Base-by-base conservation (phyloP, 2,113 vertebrate species). In the Dolichotis patagonum region DNA sequence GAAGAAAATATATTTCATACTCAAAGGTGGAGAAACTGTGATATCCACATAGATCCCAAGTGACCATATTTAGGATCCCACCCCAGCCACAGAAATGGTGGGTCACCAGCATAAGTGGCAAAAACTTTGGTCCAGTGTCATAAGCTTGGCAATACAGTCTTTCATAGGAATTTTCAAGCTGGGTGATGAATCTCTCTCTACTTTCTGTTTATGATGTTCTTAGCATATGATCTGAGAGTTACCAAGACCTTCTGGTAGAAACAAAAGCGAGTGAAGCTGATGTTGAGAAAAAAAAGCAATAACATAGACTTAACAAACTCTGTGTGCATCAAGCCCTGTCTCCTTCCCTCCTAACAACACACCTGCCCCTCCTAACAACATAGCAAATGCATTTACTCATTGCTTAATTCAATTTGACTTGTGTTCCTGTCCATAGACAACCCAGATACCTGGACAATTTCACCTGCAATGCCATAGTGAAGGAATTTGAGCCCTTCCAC, bases 231-330 rank as follows among this genome's bases (percentile, higher is more conserved):
- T 49, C 17, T 85, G 19, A 86, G n/a, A 43, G 0, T 88, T 92
- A 16, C 4, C 17, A 35, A 30, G 49, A 19, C 24, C 28, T 91
- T 7, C 17, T 69, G 26, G 49, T 35, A 91, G 80, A 91, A 63
- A 10, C 52, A 88, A 19, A 32, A 56, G 8, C 17, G n/a, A 82
- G 7, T 41, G 17, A 80, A 77, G 3, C 30, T 71, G 8, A 69
- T 65, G 12, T 30, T 78, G 38, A 83, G 22, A 96, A 85, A 96
- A 85, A 67, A 38, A 85, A 90, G 54, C 49, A 78, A 65, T 88
- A 92, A 69, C 14, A 3, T 26, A 91, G 49, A n/a, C 56, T 75
- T 43, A 86, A 86, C 28, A 86, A 73, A 80, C 67, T 4, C 7
- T 78, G 43, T 38, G 16, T 75, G 13, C 20, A 17, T 43, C 24